These are phyloP conservation scores for Meandrina meandrites DNA, from an alignment of 92 coral and sea anemone genomes.

Conservation along the genomic window DNA sequence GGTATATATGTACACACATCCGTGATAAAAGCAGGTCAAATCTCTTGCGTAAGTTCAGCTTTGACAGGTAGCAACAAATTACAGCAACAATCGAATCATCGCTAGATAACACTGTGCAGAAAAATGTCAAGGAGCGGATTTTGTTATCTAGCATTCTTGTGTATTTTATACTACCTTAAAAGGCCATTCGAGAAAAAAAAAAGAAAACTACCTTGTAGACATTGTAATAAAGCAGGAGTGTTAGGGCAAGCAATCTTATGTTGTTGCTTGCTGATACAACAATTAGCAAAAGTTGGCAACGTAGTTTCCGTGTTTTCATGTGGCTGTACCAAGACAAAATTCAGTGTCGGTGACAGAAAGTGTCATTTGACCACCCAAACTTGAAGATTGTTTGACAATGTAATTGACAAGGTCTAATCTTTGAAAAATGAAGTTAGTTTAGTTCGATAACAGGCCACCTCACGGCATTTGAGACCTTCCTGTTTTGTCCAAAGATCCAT, in stretches of 20 bases:
- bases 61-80: neutral
- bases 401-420: no score
- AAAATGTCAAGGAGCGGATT: neutral
- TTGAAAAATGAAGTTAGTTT: conserved; percentile 9
- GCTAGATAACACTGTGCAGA: neutral
- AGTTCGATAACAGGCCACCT: conserved; percentile 1
- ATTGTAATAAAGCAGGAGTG: neutral
- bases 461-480: neutral
- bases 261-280: neutral
- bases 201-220: neutral
- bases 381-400: neutral
- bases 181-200: neutral
- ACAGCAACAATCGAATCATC: neutral
- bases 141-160: neutral
- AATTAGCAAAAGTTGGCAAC: neutral
- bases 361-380: neutral
- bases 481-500: conserved; percentile 33
- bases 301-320: neutral
- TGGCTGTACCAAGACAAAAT: neutral
- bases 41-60: neutral
- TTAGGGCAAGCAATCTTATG: neutral
- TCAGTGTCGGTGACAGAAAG: neutral
- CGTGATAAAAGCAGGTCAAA: no score
- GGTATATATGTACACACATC: no score
- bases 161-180: neutral